Conservation (phyloP, 2,797 vertebrate genomes). For the Pygocentrus nattereri region DNA sequence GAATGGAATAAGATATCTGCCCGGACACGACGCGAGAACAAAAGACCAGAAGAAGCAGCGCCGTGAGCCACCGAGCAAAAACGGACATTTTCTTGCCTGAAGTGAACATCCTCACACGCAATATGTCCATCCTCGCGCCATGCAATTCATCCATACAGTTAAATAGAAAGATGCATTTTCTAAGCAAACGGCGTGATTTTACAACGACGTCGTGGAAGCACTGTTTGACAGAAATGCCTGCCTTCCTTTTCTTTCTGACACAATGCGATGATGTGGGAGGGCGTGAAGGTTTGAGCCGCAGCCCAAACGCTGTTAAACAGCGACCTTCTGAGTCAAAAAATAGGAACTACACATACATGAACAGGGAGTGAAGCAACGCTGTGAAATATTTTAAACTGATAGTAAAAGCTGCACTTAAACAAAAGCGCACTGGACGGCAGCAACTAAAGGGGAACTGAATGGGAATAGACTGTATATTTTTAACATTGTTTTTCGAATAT, state of each 20-base stretch:
- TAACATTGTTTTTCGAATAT: no score
- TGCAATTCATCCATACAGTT: no score
- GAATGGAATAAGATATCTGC: slow-evolving; percentile 75
- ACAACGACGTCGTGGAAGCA: slow-evolving; percentile 45
- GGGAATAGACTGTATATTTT: no score
- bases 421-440: no score
- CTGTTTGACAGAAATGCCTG: slow-evolving; percentile 73
- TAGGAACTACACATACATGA: slow-evolving; percentile 46
- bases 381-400: no score
- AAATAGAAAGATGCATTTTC: no score
- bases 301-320: slow-evolving; percentile 65
- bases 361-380: no score
- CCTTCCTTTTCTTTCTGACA: slow-evolving; percentile 57
- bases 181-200: no score
- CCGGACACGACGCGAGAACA: slow-evolving; percentile 54
- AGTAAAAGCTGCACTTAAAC: no score
- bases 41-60: slow-evolving; percentile 64
- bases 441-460: no score
- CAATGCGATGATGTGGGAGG: slow-evolving; percentile 23
- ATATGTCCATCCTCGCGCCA: background rate
- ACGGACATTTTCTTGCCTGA: background rate
- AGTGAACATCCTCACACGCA: no score
- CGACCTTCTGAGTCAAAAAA: slow-evolving; percentile 71
- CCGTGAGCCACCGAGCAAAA: slow-evolving; percentile 47
- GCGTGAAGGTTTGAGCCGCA: background rate